Evolutionary conservation across 2,797 vertebrate genomes (phyloP).

Genomic region (Myotis pilosus): DNA sequence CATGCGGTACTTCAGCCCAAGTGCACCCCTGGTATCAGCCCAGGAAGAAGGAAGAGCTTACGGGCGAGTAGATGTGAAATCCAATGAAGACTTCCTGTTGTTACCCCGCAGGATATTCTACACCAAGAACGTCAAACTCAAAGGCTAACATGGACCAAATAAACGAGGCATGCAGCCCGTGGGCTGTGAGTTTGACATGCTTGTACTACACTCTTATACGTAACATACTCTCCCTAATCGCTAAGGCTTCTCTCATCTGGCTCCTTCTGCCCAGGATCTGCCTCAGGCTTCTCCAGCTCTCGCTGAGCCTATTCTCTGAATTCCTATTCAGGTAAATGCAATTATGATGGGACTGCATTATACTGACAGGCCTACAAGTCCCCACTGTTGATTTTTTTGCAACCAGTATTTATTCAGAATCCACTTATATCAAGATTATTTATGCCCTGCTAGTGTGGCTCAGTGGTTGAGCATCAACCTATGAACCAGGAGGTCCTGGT

Average conservation of each 20-base stretch:
- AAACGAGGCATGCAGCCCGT: too few relatives aligned
- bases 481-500: too few relatives aligned
- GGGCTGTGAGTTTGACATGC: too few relatives aligned
- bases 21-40: too few relatives aligned
- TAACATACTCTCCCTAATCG: neutral
- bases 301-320: neutral
- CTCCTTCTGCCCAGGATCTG: neutral
- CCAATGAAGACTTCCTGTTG: neutral
- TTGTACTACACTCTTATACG: neutral
- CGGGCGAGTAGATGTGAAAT: neutral
- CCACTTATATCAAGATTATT: neutral
- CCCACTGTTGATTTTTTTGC: neutral
- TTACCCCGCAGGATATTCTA: neutral
- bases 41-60: neutral
- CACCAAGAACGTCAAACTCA: too few relatives aligned
- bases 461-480: too few relatives aligned
- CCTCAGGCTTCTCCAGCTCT: neutral
- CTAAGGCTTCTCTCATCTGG: neutral
- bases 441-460: too few relatives aligned
- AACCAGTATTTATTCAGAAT: neutral
- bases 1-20: fast-evolving
- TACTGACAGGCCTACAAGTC: neutral
- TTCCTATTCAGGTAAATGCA: neutral
- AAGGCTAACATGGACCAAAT: too few relatives aligned
- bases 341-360: neutral